phyloP scores from a whole-genome alignment of 2,797 vertebrate species.

The Cirrhinus molitorella region DNA sequence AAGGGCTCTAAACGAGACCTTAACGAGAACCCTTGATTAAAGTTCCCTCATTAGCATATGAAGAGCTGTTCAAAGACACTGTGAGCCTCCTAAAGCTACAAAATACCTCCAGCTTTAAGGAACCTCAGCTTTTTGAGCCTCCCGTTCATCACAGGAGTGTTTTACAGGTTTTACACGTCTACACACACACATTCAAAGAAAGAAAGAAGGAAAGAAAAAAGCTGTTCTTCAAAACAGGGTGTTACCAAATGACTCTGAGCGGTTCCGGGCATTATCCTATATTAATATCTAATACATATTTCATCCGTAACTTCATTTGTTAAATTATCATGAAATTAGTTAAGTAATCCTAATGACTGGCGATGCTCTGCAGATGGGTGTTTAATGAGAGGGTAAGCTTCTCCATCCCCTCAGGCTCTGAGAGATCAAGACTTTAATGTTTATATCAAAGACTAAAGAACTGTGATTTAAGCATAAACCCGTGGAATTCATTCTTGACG shows the following conservation, averaged over 20 bases:
- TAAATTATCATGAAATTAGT: conserved; percentile 48
- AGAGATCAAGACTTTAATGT: conserved; percentile 54
- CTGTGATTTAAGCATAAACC: conserved; percentile 23
- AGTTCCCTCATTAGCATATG: conserved; percentile 58
- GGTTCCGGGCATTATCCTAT: conserved; percentile 11
- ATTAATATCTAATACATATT: conserved; percentile 30
- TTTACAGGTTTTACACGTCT: conserved; percentile 6
- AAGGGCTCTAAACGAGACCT: conserved; percentile 54
- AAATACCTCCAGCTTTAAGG: conserved; percentile 52
- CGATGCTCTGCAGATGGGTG: conserved; percentile 39
- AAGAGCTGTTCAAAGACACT: conserved; percentile 55
- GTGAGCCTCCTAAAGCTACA: conserved; percentile 42
- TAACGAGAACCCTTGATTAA: conserved; percentile 59
- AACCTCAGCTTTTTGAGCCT: conserved; percentile 30
- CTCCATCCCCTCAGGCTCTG: conserved; percentile 40
- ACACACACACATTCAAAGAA: conserved; percentile 12
- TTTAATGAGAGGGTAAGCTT: conserved; percentile 49
- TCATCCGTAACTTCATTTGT: conserved; percentile 28
- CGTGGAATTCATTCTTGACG: conserved; percentile 10
- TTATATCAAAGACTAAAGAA: conserved; percentile 49
- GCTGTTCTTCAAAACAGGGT: not conserved
- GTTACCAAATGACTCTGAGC: conserved; percentile 12
- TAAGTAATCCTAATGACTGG: conserved; percentile 40
- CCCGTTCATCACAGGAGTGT: conserved; percentile 37
- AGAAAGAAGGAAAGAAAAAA: not conserved